Conservation (phyloP, 2,888 invertebrate genomes). For the Agrypnus murinus region DNA sequence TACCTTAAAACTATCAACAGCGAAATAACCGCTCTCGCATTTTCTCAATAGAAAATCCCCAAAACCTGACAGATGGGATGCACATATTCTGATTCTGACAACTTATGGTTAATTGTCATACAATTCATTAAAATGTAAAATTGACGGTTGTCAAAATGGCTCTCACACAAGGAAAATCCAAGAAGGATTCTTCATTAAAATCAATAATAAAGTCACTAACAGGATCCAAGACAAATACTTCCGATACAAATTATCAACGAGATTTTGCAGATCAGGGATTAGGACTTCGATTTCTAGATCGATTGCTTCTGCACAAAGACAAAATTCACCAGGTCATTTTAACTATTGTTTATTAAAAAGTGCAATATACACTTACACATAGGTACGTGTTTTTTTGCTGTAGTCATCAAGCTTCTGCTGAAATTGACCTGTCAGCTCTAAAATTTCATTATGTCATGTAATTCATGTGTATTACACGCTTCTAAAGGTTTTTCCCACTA, state of each 20-base stretch:
- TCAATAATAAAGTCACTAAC: neutral
- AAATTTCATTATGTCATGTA: slow-evolving; percentile 12
- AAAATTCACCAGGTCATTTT: slow-evolving; percentile 63
- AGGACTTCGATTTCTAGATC: slow-evolving; percentile 60
- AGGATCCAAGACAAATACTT: neutral
- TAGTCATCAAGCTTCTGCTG: slow-evolving; percentile 7
- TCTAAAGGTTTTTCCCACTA: neutral
- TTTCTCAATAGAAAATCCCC: no score
- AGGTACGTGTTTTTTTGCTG: no score
- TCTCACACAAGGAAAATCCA: slow-evolving; percentile 1
- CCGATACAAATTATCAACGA: neutral
- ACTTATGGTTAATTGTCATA: no score
- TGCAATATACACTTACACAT: no score
- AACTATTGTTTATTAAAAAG: slow-evolving; percentile 3
- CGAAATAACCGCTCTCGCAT: no score
- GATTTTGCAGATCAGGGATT: slow-evolving; percentile 55
- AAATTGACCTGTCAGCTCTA: slow-evolving; percentile 16
- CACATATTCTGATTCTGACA: no score
- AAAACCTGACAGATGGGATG: no score
- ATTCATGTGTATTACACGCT: neutral
- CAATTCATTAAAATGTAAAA: no score
- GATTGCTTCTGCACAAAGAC: slow-evolving; percentile 57
- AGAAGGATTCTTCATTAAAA: neutral
- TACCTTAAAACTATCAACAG: no score
- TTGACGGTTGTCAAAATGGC: slow-evolving; percentile 19